Evolutionary conservation across 1,140 invertebrate species (phyloP).

Genomic region (Drosophila carrolli): DNA sequence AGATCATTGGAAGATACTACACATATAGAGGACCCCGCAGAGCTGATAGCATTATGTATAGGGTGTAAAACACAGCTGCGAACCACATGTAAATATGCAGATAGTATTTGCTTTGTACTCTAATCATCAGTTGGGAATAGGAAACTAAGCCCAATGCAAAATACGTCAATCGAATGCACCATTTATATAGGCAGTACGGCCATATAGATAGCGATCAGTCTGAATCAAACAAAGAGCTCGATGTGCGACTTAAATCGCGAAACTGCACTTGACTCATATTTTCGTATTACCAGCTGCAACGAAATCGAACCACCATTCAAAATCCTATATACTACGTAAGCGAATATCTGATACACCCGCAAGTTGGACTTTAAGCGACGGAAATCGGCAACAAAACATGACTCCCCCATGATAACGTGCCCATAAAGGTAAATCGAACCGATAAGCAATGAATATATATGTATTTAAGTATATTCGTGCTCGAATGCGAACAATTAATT

Average conservation of each 20-base stretch:
- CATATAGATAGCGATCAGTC: conserved; percentile 33
- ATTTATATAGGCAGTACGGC: conserved; percentile 7
- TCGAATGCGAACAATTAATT: conserved; percentile 33
- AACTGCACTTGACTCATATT: conserved; percentile 49
- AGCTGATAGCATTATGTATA: conserved; percentile 30
- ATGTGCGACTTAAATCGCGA: conserved; percentile 35
- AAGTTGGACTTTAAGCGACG: conserved; percentile 45
- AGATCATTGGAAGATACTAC: conserved; percentile 44
- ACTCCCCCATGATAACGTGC: conserved; percentile 41
- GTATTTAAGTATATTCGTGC: background rate
- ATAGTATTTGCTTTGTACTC: conserved; percentile 49
- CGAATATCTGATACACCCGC: conserved; percentile 46
- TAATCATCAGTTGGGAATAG: conserved; percentile 39
- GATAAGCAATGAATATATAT: conserved; percentile 42
- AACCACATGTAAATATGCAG: conserved; percentile 10
- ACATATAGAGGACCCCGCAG: conserved; percentile 39
- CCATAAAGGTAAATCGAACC: conserved; percentile 46
- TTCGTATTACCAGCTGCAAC: conserved; percentile 26
- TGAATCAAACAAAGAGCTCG: conserved; percentile 39
- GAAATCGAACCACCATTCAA: conserved; percentile 32
- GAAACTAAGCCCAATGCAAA: conserved; percentile 46
- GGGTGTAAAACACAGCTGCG: conserved; percentile 23
- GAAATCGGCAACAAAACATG: conserved; percentile 37
- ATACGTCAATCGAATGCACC: conserved; percentile 43
- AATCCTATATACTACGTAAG: conserved; percentile 31